These are phyloP conservation scores for Lordiphosa mommai DNA, from an alignment of 1,140 invertebrate genomes.

Conservation along the genomic window DNA sequence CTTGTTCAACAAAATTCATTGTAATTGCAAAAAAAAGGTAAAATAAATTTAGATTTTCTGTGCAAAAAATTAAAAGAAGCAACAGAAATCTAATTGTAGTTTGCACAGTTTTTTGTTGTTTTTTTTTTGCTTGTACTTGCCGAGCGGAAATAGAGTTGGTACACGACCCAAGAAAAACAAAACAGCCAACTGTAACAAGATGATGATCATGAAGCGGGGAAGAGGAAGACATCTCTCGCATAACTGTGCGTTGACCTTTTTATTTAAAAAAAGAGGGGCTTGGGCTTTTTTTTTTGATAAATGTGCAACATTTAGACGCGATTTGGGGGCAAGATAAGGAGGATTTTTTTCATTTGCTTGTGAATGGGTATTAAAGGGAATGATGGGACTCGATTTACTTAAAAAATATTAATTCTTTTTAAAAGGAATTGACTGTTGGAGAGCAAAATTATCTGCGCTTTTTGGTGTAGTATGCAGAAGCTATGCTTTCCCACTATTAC, in stretches of 20 bases:
- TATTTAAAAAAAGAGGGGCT: conserved; percentile 22
- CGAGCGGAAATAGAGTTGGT: conserved; percentile 67
- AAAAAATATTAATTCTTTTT: too few relatives aligned
- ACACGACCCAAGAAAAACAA: conserved; percentile 14
- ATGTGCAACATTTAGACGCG: conserved; percentile 77
- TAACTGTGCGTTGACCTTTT: conserved; percentile 78
- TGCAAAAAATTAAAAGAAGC: conserved; percentile 43
- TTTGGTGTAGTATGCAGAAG: too few relatives aligned
- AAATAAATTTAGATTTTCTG: conserved; percentile 55
- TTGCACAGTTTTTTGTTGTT: conserved; percentile 22
- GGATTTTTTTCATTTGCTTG: conserved; percentile 29
- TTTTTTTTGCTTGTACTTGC: conserved; percentile 23
- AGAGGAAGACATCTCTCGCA: conserved; percentile 16
- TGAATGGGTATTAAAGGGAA: conserved; percentile 25
- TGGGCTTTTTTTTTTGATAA: conserved; percentile 63
- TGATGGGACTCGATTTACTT: too few relatives aligned
- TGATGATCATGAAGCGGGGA: conserved; percentile 38
- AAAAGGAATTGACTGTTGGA: too few relatives aligned
- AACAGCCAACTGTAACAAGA: conserved; percentile 58
- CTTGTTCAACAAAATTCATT: conserved; percentile 48
- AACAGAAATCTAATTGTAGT: conserved; percentile 30
- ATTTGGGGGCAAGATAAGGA: conserved; percentile 72
- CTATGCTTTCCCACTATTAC: too few relatives aligned
- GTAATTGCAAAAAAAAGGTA: conserved; percentile 46
- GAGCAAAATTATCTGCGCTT: too few relatives aligned